phyloP scores from a whole-genome alignment of 2,113 vertebrate genomes.

The Coptodon bakossiorum region DNA sequence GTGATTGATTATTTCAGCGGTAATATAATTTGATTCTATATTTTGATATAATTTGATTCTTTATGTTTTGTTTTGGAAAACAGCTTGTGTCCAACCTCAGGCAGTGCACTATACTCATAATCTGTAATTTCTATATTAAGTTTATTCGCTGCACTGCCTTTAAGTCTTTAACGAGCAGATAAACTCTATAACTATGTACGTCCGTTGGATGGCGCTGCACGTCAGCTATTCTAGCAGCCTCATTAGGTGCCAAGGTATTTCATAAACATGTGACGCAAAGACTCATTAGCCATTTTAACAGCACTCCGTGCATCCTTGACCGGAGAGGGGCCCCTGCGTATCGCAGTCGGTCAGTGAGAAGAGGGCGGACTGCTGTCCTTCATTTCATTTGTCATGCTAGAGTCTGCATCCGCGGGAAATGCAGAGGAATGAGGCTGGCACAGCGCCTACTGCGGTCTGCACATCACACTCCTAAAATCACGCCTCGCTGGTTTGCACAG shows the following conservation, averaged over 20 bases:
- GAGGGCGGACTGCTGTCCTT: background rate
- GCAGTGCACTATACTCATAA: background rate
- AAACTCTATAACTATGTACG: background rate
- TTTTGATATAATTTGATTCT: background rate
- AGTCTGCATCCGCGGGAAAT: background rate
- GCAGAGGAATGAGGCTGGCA: slow-evolving; percentile 5
- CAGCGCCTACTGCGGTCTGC: slow-evolving; percentile 35
- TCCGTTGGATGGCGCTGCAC: slow-evolving; percentile 36
- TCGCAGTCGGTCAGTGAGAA: background rate
- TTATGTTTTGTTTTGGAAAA: background rate
- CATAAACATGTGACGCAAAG: slow-evolving; percentile 4
- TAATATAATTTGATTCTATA: background rate
- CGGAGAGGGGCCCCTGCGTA: background rate
- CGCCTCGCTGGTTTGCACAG: background rate
- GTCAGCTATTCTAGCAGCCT: background rate
- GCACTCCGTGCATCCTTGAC: background rate
- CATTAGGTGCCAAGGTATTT: background rate
- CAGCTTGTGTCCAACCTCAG: background rate
- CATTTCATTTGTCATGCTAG: background rate
- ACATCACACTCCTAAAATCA: slow-evolving; percentile 8
- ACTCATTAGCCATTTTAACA: background rate
- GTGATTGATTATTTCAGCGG: background rate
- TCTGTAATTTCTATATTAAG: background rate
- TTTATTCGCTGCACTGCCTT: background rate
- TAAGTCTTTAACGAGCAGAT: background rate